These are phyloP conservation scores for Mus musculus DNA, from an alignment of 2,113 vertebrate species.

Conservation along the genomic window DNA sequence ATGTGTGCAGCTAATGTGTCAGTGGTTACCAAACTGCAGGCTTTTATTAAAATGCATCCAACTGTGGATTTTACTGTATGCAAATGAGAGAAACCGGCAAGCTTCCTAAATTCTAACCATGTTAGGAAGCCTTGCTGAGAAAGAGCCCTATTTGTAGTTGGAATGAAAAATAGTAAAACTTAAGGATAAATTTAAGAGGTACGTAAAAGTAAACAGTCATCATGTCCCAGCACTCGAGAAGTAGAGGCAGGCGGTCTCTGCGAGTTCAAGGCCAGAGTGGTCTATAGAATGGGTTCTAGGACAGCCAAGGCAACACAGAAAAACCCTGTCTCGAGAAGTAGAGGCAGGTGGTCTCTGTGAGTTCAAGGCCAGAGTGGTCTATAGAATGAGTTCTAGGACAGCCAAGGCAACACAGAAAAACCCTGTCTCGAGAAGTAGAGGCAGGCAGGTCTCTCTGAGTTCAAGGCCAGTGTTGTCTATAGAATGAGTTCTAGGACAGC, in stretches of 20 bases:
- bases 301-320: neutral
- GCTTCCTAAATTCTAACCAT: constrained; percentile 1
- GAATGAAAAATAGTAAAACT: constrained; percentile 22
- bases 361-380: neutral
- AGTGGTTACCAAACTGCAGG: neutral
- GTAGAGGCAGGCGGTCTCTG: neutral
- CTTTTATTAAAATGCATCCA: constrained; percentile 6
- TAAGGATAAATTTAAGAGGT: constrained; percentile 15
- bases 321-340: neutral
- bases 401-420: neutral
- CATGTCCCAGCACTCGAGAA: neutral
- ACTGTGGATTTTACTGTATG: neutral
- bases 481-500: neutral
- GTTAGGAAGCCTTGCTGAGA: neutral
- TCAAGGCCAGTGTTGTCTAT: neutral
- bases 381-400: neutral
- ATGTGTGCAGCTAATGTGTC: neutral
- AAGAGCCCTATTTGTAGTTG: neutral
- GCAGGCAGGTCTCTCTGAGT: neutral
- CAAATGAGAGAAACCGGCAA: constrained; percentile 3
- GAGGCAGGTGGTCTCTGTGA: neutral
- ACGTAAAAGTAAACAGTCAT: neutral
- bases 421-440: neutral
- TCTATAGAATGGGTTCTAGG: neutral
- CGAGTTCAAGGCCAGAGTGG: neutral